A percentile compares a stretch with the other conserved stretches of the same genome.
phyloP scores from a whole-genome alignment of 2,797 vertebrate species.

The Miopithecus talapoin region DNA sequence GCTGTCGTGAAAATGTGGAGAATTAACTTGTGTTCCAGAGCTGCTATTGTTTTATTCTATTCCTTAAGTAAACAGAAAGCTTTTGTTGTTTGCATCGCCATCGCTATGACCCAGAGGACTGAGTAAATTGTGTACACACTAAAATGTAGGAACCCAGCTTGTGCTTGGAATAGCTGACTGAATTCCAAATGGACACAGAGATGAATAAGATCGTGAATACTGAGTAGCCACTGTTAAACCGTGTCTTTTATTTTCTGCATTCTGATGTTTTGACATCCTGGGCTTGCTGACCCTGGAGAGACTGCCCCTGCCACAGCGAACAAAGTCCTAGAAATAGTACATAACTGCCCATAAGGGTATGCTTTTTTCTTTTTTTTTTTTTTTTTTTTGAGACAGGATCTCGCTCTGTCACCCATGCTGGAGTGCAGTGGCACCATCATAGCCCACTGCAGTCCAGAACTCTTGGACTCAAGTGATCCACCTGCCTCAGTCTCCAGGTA shows the following conservation, averaged over 20 bases:
- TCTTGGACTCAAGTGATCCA: not conserved
- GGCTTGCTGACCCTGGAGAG: not conserved
- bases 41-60: not conserved
- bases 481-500: not conserved
- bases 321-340: not conserved
- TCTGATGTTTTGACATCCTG: not conserved
- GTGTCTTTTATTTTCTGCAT: not conserved
- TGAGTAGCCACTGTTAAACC: not conserved
- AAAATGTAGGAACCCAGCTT: not conserved
- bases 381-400: not conserved
- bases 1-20: not conserved
- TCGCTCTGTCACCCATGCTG: not conserved
- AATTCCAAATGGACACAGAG: not conserved
- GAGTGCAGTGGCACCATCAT: not conserved
- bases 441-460: not conserved
- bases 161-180: not conserved
- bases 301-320: not conserved
- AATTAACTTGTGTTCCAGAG: not conserved
- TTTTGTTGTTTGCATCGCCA: not conserved
- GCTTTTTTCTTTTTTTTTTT: not conserved
- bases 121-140: not conserved
- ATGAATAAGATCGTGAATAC: not conserved
- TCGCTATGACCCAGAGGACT: not conserved
- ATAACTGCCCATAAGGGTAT: not conserved
- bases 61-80: conserved; percentile 4